phyloP scores from a whole-genome alignment of 1,140 invertebrate species.

The Pseudomyrmex gracilis region DNA sequence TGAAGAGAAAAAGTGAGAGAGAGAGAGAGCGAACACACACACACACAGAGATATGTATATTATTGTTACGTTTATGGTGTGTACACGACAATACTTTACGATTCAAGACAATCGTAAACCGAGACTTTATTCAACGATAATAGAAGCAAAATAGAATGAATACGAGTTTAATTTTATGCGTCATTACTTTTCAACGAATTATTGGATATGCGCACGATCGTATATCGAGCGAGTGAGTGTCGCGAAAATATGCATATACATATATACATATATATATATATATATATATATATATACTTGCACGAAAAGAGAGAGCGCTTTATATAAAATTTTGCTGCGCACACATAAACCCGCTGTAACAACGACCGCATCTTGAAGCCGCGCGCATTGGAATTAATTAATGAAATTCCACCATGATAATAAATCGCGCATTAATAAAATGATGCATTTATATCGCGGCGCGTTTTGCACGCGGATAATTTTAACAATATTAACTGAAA shows the following conservation, averaged over 20 bases:
- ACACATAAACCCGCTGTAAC: slow-evolving; percentile 41
- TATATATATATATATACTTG: no score
- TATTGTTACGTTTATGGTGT: slow-evolving; percentile 1
- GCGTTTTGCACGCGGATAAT: slow-evolving; percentile 43
- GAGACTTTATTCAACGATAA: slow-evolving; percentile 9
- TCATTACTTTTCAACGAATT: slow-evolving; percentile 39
- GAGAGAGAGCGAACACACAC: no score
- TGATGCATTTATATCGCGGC: slow-evolving; percentile 21
- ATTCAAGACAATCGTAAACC: not conserved
- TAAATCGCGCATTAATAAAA: slow-evolving; percentile 56
- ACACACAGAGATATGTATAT: not conserved
- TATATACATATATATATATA: no score
- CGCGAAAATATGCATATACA: slow-evolving; percentile 9
- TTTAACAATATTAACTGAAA: slow-evolving; percentile 50
- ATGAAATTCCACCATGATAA: slow-evolving; percentile 53
- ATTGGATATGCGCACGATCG: slow-evolving; percentile 8
- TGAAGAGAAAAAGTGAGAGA: not conserved
- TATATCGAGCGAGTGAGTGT: slow-evolving; percentile 20
- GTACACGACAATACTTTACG: not conserved
- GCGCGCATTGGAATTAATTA: slow-evolving; percentile 48
- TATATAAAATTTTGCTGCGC: slow-evolving; percentile 40
- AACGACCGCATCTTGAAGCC: slow-evolving; percentile 49
- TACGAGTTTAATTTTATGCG: slow-evolving; percentile 26
- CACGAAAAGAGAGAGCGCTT: no score
- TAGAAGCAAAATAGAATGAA: slow-evolving; percentile 12